phyloP scores from a whole-genome alignment of 2,113 vertebrate genomes.

The Gopherus evgoodei region DNA sequence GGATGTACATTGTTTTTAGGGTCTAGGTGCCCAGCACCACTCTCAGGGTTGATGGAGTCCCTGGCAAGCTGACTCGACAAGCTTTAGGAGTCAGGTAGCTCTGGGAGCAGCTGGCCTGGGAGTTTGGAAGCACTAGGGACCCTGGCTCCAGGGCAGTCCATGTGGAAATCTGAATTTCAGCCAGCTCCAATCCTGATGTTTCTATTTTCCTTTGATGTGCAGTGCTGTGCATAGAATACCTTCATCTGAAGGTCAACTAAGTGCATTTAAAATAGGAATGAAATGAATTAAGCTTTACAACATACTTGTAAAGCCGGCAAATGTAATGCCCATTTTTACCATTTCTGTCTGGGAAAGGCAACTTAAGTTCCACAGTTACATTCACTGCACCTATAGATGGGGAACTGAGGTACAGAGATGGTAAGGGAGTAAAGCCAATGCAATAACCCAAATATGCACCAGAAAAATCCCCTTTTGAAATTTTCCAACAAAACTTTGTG shows the following conservation, averaged over 20 bases:
- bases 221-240: neutral
- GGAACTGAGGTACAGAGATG: neutral
- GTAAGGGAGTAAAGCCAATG: neutral
- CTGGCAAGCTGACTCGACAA: neutral
- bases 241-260: neutral
- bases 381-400: neutral
- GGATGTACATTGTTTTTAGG: neutral
- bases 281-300: neutral
- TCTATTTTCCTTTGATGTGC: neutral
- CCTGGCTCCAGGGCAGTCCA: neutral
- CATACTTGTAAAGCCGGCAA: neutral
- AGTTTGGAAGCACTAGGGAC: neutral
- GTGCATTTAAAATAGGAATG: neutral
- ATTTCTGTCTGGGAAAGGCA: neutral
- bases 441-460: neutral
- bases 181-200: neutral
- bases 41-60: neutral
- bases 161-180: neutral
- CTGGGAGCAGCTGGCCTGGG: neutral
- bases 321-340: neutral
- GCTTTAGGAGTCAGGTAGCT: neutral
- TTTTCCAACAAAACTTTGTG: neutral
- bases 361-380: neutral
- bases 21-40: neutral
- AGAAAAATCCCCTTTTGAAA: neutral